These are phyloP conservation scores for Drosophila auraria DNA, from an alignment of 1,140 invertebrate species.

Conservation along the genomic window DNA sequence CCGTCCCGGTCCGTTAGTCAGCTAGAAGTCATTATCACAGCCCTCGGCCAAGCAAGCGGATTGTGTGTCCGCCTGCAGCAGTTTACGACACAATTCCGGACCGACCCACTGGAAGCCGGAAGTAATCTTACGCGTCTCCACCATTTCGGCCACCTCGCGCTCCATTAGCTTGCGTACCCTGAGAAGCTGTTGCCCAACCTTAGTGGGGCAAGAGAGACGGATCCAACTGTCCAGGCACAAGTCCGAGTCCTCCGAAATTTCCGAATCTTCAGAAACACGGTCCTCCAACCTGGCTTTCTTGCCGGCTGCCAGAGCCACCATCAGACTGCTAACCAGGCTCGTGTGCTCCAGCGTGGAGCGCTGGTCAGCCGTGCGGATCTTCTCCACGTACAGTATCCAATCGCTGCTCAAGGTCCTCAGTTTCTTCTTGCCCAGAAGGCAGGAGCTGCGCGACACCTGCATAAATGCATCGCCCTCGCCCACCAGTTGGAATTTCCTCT, in stretches of 20 bases:
- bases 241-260: not conserved
- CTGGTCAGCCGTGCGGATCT: constrained; percentile 8
- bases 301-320: constrained; percentile 43
- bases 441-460: constrained; percentile 49
- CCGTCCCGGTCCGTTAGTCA: not conserved
- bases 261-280: accelerated
- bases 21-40: constrained; percentile 21
- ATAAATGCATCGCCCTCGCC: constrained; percentile 34
- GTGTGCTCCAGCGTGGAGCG: constrained; percentile 38
- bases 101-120: not conserved
- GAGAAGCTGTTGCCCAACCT: constrained; percentile 5
- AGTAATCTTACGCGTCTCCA: constrained; percentile 15
- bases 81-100: not conserved
- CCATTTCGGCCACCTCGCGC: constrained; percentile 29
- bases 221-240: constrained; percentile 50
- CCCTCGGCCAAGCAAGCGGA: not conserved
- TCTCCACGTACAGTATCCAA: constrained; percentile 58
- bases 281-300: constrained; percentile 26
- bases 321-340: constrained; percentile 42
- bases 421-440: constrained; percentile 9
- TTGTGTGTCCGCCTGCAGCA: not conserved
- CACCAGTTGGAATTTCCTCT: constrained; percentile 17
- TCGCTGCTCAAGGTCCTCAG: not conserved
- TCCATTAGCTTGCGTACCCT: constrained; percentile 29
- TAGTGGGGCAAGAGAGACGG: not conserved